phyloP scores from a whole-genome alignment of 2,113 vertebrate genomes.

The Prunella fulvescens region DNA sequence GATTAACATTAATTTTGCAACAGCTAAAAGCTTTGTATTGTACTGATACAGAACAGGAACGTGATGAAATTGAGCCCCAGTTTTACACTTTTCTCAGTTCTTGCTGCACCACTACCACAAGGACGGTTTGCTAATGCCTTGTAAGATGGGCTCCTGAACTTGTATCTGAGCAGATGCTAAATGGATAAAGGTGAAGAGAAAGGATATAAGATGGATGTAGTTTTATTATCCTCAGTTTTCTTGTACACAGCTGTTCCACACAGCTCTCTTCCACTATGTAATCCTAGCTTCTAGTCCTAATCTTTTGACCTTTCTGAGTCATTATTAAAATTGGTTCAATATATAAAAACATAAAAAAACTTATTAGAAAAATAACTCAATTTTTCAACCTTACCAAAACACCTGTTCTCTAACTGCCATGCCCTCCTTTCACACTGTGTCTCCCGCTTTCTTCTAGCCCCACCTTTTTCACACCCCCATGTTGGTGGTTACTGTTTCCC shows the following conservation, averaged over 20 bases:
- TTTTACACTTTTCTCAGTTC: neutral
- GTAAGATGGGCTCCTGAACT: neutral
- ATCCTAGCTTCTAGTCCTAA: neutral
- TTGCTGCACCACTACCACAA: neutral
- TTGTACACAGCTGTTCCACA: neutral
- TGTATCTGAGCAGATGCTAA: neutral
- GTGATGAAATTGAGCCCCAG: accelerated
- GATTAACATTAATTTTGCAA: neutral
- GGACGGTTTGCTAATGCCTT: neutral
- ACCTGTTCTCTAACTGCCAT: neutral
- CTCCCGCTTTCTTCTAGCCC: neutral
- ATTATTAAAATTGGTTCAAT: neutral
- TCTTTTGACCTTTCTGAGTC: neutral
- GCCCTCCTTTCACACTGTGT: neutral
- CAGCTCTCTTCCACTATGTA: neutral
- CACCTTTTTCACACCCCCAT: neutral
- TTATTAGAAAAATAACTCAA: neutral
- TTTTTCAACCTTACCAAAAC: neutral
- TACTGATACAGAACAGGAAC: neutral
- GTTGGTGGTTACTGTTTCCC: neutral
- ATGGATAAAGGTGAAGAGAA: neutral
- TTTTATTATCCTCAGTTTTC: neutral
- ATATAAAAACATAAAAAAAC: neutral
- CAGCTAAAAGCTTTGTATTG: neutral
- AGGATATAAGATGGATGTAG: neutral